Percentiles rank a stretch among this genome's conserved stretches.
These are phyloP conservation scores for Rhabdornis inornatus DNA, from an alignment of 2,113 vertebrate genomes.

Conservation along the genomic window DNA sequence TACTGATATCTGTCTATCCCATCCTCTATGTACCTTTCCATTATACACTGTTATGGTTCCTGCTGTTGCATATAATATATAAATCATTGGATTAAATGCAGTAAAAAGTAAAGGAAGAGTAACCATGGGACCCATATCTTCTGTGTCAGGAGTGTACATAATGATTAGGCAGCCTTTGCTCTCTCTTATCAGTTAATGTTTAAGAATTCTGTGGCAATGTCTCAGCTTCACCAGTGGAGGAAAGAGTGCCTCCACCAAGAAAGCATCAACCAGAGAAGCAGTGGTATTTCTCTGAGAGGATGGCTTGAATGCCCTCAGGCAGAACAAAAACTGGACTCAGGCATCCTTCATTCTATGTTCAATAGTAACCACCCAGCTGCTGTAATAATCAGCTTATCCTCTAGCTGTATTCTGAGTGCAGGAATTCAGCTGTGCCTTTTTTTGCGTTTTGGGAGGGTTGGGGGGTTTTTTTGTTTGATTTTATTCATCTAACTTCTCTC, in stretches of 20 bases:
- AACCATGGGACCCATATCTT: neutral
- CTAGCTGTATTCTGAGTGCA: neutral
- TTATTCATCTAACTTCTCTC: neutral
- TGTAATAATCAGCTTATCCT: neutral
- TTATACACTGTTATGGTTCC: neutral
- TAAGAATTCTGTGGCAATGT: neutral
- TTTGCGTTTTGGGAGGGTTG: rapidly evolving
- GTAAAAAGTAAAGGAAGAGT: neutral
- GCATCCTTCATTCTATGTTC: neutral
- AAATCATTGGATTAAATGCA: neutral
- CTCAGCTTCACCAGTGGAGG: neutral
- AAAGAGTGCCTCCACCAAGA: neutral
- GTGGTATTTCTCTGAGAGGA: neutral
- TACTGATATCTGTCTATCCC: neutral
- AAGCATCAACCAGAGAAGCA: neutral
- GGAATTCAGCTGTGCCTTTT: neutral
- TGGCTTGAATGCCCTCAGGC: neutral
- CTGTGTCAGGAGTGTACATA: neutral
- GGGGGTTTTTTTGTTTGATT: rapidly evolving
- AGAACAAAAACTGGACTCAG: neutral
- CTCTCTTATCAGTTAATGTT: neutral
- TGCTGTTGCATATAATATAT: neutral
- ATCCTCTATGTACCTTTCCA: neutral
- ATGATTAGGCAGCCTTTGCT: neutral
- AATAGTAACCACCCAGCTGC: neutral